A percentile compares a stretch with the other conserved stretches of the same genome.
Conservation (phyloP, 2,888 invertebrate genomes). For the Amiota minor region DNA sequence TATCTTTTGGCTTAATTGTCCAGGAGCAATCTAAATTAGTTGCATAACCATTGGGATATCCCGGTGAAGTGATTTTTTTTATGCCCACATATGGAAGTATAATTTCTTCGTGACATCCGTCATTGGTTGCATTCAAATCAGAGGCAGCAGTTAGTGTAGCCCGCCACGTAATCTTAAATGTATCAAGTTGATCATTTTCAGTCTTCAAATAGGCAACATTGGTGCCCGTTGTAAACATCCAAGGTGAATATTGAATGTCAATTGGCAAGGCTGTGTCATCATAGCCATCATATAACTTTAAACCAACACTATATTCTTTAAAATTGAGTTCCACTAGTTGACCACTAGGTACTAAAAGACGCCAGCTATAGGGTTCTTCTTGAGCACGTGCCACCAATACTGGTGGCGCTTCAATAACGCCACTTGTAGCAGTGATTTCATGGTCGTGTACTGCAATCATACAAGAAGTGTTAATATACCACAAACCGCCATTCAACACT, state of each 20-base stretch:
- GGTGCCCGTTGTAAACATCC: constrained; percentile 76
- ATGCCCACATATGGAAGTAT: constrained; percentile 52
- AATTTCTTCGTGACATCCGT: constrained; percentile 54
- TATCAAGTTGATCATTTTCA: constrained; percentile 56
- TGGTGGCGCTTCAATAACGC: constrained; percentile 67
- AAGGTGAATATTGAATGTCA: constrained; percentile 54
- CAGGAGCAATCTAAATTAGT: constrained; percentile 81
- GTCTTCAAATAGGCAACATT: constrained; percentile 78
- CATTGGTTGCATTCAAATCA: constrained; percentile 34
- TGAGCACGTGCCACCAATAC: constrained; percentile 45
- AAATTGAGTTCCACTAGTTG: constrained; percentile 56
- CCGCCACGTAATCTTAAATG: constrained; percentile 65
- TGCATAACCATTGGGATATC: constrained; percentile 82
- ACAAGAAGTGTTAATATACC: neutral
- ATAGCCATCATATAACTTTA: constrained; percentile 82
- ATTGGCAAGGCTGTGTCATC: constrained; percentile 77
- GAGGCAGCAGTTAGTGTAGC: constrained; percentile 51
- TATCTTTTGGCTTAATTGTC: constrained; percentile 77
- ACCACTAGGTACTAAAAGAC: constrained; percentile 57
- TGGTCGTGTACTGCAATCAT: constrained; percentile 60
- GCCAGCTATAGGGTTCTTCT: constrained; percentile 65
- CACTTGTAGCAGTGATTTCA: constrained; percentile 58
- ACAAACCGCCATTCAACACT: neutral
- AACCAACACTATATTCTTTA: constrained; percentile 62
- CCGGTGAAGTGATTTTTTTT: constrained; percentile 79